Evolutionary conservation across 2,113 vertebrate genomes (phyloP).

Genomic region (Sapayoa aenigma): DNA sequence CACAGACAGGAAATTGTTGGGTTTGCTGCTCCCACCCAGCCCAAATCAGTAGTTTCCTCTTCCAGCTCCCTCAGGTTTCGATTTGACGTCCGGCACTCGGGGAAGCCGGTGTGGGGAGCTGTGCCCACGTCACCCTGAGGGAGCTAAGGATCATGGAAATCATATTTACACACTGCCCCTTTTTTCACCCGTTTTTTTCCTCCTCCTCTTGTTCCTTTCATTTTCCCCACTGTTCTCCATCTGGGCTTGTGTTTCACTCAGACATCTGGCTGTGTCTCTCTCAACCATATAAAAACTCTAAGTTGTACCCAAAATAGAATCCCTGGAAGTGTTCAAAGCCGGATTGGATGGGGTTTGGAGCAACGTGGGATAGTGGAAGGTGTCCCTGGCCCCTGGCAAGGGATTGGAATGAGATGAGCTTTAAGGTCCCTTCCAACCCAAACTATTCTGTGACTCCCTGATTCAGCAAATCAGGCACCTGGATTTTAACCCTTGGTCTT

Average conservation of each 20-base stretch:
- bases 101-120: not conserved
- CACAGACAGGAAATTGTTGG: conserved; percentile 67
- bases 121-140: fast-evolving
- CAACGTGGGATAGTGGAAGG: not conserved
- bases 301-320: not conserved
- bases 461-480: not conserved
- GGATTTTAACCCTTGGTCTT: conserved; percentile 10
- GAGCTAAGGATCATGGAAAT: not conserved
- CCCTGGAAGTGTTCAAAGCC: not conserved
- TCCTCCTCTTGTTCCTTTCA: not conserved
- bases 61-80: conserved; percentile 19
- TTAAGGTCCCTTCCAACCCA: not conserved
- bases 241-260: not conserved
- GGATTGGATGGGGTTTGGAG: not conserved
- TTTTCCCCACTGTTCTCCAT: not conserved
- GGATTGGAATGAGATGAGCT: not conserved
- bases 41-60: conserved; percentile 65
- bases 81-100: not conserved
- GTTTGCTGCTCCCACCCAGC: conserved; percentile 58
- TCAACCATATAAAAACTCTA: not conserved
- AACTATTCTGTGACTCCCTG: not conserved
- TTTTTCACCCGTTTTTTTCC: not conserved
- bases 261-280: not conserved
- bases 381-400: not conserved
- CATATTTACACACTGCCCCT: not conserved